Evolutionary conservation across 2,888 invertebrate genomes (phyloP).

Genomic region (Tetragonisca angustula): DNA sequence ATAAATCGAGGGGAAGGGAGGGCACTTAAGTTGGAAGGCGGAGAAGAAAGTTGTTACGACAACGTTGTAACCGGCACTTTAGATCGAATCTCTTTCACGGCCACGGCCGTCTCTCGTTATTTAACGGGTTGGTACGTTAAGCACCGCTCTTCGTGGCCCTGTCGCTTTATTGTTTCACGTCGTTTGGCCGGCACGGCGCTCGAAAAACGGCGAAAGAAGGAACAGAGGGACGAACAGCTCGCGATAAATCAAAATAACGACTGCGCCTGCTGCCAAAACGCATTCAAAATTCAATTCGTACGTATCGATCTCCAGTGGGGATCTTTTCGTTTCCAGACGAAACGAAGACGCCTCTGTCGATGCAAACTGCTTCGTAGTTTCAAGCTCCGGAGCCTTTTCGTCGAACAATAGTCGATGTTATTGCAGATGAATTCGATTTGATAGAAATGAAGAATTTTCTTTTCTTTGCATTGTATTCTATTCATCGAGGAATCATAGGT

Average conservation of each 20-base stretch:
- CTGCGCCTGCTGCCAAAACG: slow-evolving; percentile 63
- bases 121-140: slow-evolving; percentile 64
- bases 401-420: neutral
- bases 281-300: slow-evolving; percentile 62
- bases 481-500: no score
- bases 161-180: slow-evolving; percentile 66
- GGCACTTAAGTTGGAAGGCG: slow-evolving; percentile 73
- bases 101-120: slow-evolving; percentile 69
- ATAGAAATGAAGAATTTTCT: no score
- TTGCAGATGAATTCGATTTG: no score
- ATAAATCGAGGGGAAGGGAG: neutral
- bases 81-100: slow-evolving; percentile 73
- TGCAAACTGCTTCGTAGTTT: slow-evolving; percentile 36
- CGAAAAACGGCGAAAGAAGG: neutral
- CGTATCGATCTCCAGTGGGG: slow-evolving; percentile 36
- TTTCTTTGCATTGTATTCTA: no score
- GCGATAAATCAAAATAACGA: slow-evolving; percentile 64
- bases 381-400: slow-evolving; percentile 6
- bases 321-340: slow-evolving; percentile 37
- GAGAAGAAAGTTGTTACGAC: slow-evolving; percentile 74
- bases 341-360: neutral
- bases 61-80: slow-evolving; percentile 71
- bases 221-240: slow-evolving; percentile 33
- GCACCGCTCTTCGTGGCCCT: slow-evolving; percentile 25
- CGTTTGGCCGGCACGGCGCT: slow-evolving; percentile 37